Evolutionary conservation across 2,888 invertebrate species (phyloP).

Genomic region (Eupithecia vulgata): DNA sequence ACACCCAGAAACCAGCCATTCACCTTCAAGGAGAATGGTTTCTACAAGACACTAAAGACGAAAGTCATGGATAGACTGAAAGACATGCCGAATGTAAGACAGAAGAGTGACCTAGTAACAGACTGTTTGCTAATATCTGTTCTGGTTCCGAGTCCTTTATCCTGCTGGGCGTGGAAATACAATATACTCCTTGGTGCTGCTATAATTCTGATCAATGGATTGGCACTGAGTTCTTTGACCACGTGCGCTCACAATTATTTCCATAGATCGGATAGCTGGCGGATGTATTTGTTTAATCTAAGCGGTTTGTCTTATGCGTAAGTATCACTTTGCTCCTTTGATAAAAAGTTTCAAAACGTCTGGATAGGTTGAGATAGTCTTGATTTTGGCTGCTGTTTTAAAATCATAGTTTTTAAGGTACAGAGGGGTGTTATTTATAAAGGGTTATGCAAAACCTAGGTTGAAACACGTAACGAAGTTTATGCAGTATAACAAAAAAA

Average conservation of each 20-base stretch:
- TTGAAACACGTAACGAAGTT: no score
- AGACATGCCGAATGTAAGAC: slow-evolving; percentile 71
- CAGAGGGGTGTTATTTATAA: no score
- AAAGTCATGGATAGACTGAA: slow-evolving; percentile 83
- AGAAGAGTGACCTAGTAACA: slow-evolving; percentile 65
- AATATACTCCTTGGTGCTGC: slow-evolving; percentile 58
- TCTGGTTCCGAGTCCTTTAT: slow-evolving; percentile 57
- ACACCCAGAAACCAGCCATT: slow-evolving; percentile 87
- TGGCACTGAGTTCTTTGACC: slow-evolving; percentile 68
- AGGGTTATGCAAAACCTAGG: no score
- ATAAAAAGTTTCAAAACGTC: background rate
- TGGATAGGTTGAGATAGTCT: no score
- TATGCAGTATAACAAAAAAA: no score
- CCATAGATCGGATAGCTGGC: slow-evolving; percentile 90
- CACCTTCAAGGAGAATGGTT: slow-evolving; percentile 90
- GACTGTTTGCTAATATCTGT: slow-evolving; percentile 61
- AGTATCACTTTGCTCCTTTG: slow-evolving; percentile 47
- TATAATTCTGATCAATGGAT: slow-evolving; percentile 57
- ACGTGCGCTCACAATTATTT: slow-evolving; percentile 91
- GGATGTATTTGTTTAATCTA: slow-evolving; percentile 91
- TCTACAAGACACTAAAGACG: slow-evolving; percentile 89
- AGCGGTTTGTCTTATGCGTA: slow-evolving; percentile 86
- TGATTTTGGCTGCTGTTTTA: no score
- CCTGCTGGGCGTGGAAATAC: slow-evolving; percentile 64
- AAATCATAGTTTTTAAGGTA: no score